Evolutionary conservation across 2,113 vertebrate genomes (phyloP), one percentile per base, ranked within the genome.

Genomic region (Chionis minor): DNA sequence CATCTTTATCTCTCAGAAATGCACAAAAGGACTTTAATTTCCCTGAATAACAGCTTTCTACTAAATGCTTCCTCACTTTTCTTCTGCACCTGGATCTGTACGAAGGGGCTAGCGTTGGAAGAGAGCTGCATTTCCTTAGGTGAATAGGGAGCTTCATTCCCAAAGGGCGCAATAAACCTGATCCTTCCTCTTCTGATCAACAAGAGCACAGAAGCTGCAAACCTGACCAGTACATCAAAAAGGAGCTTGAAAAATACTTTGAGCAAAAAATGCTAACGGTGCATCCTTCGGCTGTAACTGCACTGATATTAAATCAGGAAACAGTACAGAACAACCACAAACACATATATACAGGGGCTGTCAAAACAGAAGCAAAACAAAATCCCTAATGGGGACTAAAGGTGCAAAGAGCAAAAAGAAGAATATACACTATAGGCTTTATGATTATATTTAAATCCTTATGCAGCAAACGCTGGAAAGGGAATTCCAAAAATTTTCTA

Each of bases 231-330:
- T 98, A 98, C 97, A 98, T 98, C 98, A 98, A 98, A 98, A 97
- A 84, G 93, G 94, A 98, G 97, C 97, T 97, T 98, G 97, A 98
- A 98, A 98, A 98, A 98, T 96, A 98, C 97, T 98, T 98, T 93
- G 97, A 98, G 97, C 97, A 96, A 97, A 98, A 98, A 98, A 86
- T 98, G 98, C 98, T 98, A 98, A 98, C 97, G 92, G 98, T 98
- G 98, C 98, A 98, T 98, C 98, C 98, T 97, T 97, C 97, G 95
- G 96, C 92, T 74, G 87, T 94, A 96, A 97, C 95, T 83, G 94
- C 74, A 66, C 97, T 92, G 98, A 97, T 98, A 98, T 98, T 98
- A 98, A 98, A 98, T 98, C 98, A 98, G 97, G 97, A 98, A 98
- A 98, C 97, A 96, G 97, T 52, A 97, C 74, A 59, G 97, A 98